Conservation (phyloP, 2,888 invertebrate genomes). For the Pristionchus japonicus region DNA sequence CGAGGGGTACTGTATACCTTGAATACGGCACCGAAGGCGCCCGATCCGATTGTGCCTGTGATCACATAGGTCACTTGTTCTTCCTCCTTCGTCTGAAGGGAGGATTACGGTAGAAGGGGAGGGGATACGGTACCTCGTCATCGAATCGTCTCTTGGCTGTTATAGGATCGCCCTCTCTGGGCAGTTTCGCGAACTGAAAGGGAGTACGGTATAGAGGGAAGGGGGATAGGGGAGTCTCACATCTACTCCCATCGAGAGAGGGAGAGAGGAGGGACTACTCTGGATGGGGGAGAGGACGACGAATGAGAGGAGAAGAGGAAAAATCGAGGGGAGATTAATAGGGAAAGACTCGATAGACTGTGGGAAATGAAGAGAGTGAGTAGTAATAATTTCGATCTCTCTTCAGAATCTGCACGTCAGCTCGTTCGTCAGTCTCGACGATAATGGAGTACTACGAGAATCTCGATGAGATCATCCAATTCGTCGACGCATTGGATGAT, state of each 20-base stretch:
- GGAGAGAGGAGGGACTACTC: neutral
- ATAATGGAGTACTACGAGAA: conserved; percentile 69
- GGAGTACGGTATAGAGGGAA: neutral
- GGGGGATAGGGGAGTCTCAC: neutral
- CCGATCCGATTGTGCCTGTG: neutral
- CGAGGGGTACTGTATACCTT: neutral
- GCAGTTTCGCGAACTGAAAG: neutral
- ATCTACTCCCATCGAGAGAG: neutral
- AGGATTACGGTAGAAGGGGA: neutral
- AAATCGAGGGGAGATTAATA: neutral
- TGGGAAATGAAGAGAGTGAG: neutral
- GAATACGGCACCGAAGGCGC: neutral
- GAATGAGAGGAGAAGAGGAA: neutral
- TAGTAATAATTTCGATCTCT: neutral
- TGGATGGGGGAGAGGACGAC: neutral
- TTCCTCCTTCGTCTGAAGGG: neutral
- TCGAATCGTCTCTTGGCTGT: neutral
- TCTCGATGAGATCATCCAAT: conserved; percentile 68
- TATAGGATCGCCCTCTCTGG: neutral
- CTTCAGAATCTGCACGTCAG: conserved; percentile 60
- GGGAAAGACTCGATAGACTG: neutral
- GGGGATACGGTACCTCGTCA: neutral
- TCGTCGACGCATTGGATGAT: conserved; percentile 63
- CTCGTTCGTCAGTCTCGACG: conserved; percentile 60
- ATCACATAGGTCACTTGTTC: neutral